These are phyloP conservation scores for Trachops cirrhosus DNA, from an alignment of 2,797 vertebrate species.

Conservation along the genomic window DNA sequence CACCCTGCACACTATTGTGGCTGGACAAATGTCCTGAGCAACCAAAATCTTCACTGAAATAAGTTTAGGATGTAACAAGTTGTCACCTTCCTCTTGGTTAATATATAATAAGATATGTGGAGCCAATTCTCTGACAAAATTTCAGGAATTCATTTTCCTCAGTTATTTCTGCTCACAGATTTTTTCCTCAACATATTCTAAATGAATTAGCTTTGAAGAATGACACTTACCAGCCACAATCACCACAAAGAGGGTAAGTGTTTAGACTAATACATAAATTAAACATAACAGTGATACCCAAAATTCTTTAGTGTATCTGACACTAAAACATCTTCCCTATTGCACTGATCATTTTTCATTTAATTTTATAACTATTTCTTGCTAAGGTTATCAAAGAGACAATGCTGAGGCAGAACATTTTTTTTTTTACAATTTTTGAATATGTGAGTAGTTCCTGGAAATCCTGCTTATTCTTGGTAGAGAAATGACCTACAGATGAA, in stretches of 20 bases:
- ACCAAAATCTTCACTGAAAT: neutral
- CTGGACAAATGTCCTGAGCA: neutral
- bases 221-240: slow-evolving; percentile 35
- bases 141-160: slow-evolving; percentile 59
- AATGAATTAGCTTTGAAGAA: slow-evolving; percentile 45
- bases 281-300: neutral
- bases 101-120: neutral
- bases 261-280: slow-evolving; percentile 30
- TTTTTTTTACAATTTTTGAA: neutral
- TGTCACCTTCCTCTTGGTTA: slow-evolving; percentile 31
- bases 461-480: slow-evolving; percentile 40
- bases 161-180: slow-evolving; percentile 28
- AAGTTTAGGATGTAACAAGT: slow-evolving; percentile 37
- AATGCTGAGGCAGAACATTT: neutral
- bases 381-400: slow-evolving; percentile 34
- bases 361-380: slow-evolving; percentile 61
- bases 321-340: neutral
- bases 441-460: slow-evolving; percentile 60
- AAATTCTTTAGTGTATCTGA: slow-evolving; percentile 16
- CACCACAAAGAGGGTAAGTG: neutral
- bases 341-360: slow-evolving; percentile 47
- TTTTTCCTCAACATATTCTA: slow-evolving; percentile 49
- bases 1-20: neutral
- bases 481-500: slow-evolving; percentile 25
- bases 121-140: slow-evolving; percentile 34